These are phyloP conservation scores for Diabrotica undecimpunctata DNA, from an alignment of 1,140 invertebrate genomes.

Conservation along the genomic window DNA sequence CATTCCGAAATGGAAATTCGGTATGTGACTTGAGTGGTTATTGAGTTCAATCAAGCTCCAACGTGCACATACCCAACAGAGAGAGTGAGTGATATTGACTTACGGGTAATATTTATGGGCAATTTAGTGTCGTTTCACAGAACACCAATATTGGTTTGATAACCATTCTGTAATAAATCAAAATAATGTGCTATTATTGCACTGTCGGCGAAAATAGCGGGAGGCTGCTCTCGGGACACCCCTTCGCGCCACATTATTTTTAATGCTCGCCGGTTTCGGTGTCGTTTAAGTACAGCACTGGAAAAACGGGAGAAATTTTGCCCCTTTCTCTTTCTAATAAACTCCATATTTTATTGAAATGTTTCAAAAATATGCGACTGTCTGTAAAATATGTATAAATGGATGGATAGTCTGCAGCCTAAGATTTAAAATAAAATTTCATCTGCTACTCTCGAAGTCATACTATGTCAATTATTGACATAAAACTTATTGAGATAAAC, in stretches of 20 bases:
- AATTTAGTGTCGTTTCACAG: slow-evolving; percentile 45
- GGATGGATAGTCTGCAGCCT: too few relatives aligned
- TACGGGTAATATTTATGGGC: slow-evolving; percentile 46
- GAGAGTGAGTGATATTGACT: slow-evolving; percentile 41
- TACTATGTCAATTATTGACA: too few relatives aligned
- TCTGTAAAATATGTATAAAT: too few relatives aligned
- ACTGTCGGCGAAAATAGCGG: slow-evolving; percentile 42
- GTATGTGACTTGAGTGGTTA: slow-evolving; percentile 34
- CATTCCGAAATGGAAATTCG: slow-evolving; percentile 30
- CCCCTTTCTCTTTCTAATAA: too few relatives aligned
- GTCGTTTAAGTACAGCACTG: not conserved
- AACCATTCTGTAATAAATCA: slow-evolving; percentile 45
- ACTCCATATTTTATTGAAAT: too few relatives aligned
- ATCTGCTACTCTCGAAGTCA: too few relatives aligned
- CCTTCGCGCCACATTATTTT: slow-evolving; percentile 10
- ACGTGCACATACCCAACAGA: not conserved
- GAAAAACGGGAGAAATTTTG: too few relatives aligned
- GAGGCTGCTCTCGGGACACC: slow-evolving; percentile 11
- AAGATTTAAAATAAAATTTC: too few relatives aligned
- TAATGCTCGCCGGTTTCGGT: not conserved
- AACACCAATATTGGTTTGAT: slow-evolving; percentile 47
- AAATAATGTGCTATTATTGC: slow-evolving; percentile 47
- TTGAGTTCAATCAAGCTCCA: slow-evolving; percentile 40
- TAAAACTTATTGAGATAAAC: too few relatives aligned
- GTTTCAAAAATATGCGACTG: too few relatives aligned